Conservation (phyloP, 2,888 invertebrate species). For the Criorhina ranunculi region DNA sequence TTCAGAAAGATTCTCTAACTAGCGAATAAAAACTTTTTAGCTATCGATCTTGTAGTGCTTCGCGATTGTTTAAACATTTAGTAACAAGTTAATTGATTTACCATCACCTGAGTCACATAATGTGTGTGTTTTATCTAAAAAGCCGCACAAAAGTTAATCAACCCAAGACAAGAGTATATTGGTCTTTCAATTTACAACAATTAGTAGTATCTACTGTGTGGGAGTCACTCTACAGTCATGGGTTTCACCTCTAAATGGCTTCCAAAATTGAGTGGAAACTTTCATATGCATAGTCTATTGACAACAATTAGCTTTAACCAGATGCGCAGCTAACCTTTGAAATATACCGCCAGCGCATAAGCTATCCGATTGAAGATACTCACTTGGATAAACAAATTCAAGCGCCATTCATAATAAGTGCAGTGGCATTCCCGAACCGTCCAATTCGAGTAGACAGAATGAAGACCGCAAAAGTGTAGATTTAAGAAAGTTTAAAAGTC, state of each 20-base stretch:
- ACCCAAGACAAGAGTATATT: constrained; percentile 2
- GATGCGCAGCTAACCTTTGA: constrained; percentile 15
- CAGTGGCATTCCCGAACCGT: constrained; percentile 44
- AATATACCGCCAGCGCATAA: constrained; percentile 24
- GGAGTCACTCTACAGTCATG: background rate
- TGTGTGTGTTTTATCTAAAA: too few species aligned
- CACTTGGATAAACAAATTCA: constrained; percentile 50
- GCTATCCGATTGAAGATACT: constrained; percentile 47
- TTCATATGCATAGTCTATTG: constrained; percentile 20
- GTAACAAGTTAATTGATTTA: too few species aligned
- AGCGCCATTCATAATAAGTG: constrained; percentile 63
- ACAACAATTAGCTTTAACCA: constrained; percentile 34
- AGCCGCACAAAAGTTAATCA: too few species aligned
- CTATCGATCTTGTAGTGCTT: too few species aligned
- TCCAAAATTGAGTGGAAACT: constrained; percentile 3
- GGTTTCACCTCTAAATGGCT: constrained; percentile 2
- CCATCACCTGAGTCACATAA: too few species aligned
- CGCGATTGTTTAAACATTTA: too few species aligned
- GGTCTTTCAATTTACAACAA: constrained; percentile 39
- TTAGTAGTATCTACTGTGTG: constrained; percentile 11
- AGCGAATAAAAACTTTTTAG: too few species aligned
- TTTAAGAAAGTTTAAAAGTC: constrained; percentile 23
- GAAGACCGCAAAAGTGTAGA: background rate
- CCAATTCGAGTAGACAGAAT: constrained; percentile 16
- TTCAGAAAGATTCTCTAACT: too few species aligned